These are phyloP conservation scores for Ophiodon elongatus DNA, from an alignment of 2,113 vertebrate species.

Conservation along the genomic window DNA sequence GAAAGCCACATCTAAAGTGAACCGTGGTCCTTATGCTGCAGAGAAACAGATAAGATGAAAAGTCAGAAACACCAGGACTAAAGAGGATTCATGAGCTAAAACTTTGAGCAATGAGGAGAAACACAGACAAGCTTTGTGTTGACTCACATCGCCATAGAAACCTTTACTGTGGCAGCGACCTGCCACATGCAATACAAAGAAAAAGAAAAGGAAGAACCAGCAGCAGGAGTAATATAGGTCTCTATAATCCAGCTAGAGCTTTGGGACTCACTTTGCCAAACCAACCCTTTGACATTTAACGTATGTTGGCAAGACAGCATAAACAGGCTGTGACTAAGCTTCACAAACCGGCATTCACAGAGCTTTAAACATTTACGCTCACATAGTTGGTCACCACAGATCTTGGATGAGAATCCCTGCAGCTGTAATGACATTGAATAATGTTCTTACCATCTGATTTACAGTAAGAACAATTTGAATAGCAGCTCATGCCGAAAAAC, in stretches of 20 bases:
- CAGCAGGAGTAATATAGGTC: constrained; percentile 3
- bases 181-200: constrained; percentile 55
- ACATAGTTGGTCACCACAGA: constrained; percentile 47
- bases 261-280: constrained; percentile 44
- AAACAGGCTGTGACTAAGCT: constrained; percentile 45
- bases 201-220: constrained; percentile 53
- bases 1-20: constrained; percentile 1
- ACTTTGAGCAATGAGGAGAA: constrained; percentile 28
- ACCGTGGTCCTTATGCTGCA: not conserved
- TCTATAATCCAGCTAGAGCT: constrained; percentile 34
- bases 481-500: constrained; percentile 11
- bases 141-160: constrained; percentile 71
- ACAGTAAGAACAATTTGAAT: constrained; percentile 18
- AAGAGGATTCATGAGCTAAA: constrained; percentile 45
- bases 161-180: constrained; percentile 47
- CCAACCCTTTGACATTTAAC: constrained; percentile 41
- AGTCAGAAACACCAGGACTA: constrained; percentile 24
- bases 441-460: constrained; percentile 50
- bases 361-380: constrained; percentile 42
- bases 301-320: constrained; percentile 57
- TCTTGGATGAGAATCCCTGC: constrained; percentile 36
- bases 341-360: constrained; percentile 42
- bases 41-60: constrained; percentile 19
- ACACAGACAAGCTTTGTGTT: constrained; percentile 65
- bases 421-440: constrained; percentile 57